Conservation (phyloP, 1,140 invertebrate species). For the Epicauta chinensis region DNA sequence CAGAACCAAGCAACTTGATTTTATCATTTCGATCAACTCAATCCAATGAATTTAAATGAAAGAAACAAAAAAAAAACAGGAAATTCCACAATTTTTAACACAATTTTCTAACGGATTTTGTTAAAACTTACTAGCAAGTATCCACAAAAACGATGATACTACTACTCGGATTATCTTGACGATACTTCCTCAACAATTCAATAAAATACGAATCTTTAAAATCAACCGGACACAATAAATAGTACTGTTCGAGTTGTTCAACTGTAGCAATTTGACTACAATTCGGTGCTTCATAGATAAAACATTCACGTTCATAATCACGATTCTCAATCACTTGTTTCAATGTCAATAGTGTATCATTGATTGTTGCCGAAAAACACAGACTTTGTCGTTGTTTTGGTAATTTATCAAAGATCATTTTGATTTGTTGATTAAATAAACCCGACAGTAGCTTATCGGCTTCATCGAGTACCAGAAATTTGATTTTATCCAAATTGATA, state of each 20-base stretch:
- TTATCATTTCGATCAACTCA: too few species aligned
- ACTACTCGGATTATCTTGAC: constrained; percentile 60
- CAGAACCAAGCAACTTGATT: too few species aligned
- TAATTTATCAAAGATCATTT: constrained; percentile 74
- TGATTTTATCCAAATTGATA: constrained; percentile 72
- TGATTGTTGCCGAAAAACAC: constrained; percentile 95
- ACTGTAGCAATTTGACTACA: constrained; percentile 69
- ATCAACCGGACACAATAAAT: constrained; percentile 82
- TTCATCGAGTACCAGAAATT: constrained; percentile 88
- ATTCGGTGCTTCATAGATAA: constrained; percentile 62
- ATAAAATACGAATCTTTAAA: constrained; percentile 92
- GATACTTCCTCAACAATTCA: constrained; percentile 75
- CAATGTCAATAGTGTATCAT: constrained; percentile 70
- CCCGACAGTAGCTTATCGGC: constrained; percentile 69
- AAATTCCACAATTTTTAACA: too few species aligned
- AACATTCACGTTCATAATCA: constrained; percentile 32
- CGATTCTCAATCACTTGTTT: constrained; percentile 55
- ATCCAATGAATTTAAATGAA: too few species aligned
- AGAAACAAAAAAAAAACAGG: too few species aligned
- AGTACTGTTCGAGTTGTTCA: constrained; percentile 80
- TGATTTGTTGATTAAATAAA: constrained; percentile 72
- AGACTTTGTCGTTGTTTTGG: constrained; percentile 78
- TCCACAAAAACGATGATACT: constrained; percentile 91
- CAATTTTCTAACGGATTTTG: too few species aligned
- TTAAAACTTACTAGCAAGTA: constrained; percentile 87